These are phyloP conservation scores for Leiothrix lutea DNA, from an alignment of 2,113 vertebrate species.

Conservation along the genomic window DNA sequence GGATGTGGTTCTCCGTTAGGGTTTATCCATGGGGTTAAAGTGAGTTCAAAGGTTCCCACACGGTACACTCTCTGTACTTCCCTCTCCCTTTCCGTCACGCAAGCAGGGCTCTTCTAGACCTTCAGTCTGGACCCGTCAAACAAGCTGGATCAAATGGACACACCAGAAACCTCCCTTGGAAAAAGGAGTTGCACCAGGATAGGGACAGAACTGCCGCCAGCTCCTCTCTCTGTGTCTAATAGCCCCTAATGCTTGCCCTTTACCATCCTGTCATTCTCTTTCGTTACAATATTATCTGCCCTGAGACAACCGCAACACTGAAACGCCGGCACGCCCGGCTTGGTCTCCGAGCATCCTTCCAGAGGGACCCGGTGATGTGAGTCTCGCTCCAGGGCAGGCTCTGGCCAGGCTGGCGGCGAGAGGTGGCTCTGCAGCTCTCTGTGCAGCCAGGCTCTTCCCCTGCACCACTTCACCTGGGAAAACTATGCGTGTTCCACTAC, in stretches of 20 bases:
- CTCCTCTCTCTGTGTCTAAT: accelerated
- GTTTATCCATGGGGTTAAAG: background rate
- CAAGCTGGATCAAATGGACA: no score
- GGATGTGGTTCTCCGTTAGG: background rate
- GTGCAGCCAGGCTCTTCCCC: background rate
- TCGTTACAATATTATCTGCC: background rate
- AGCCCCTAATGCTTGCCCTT: background rate
- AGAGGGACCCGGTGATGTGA: accelerated
- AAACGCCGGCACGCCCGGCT: background rate
- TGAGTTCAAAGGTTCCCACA: background rate
- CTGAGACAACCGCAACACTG: background rate
- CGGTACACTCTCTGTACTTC: background rate
- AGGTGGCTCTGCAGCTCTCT: background rate
- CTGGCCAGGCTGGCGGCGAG: background rate
- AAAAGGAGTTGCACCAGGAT: background rate
- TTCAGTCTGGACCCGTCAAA: background rate
- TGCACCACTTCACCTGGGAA: background rate
- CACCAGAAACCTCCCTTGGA: background rate
- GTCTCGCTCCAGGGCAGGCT: background rate
- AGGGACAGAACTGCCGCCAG: background rate
- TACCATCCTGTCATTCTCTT: background rate
- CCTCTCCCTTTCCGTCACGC: background rate
- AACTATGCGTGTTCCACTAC: accelerated
- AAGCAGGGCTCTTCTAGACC: background rate
- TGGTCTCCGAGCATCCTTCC: background rate